These are phyloP conservation scores for Botia almorhae DNA, from an alignment of 2,797 vertebrate species.

Conservation along the genomic window DNA sequence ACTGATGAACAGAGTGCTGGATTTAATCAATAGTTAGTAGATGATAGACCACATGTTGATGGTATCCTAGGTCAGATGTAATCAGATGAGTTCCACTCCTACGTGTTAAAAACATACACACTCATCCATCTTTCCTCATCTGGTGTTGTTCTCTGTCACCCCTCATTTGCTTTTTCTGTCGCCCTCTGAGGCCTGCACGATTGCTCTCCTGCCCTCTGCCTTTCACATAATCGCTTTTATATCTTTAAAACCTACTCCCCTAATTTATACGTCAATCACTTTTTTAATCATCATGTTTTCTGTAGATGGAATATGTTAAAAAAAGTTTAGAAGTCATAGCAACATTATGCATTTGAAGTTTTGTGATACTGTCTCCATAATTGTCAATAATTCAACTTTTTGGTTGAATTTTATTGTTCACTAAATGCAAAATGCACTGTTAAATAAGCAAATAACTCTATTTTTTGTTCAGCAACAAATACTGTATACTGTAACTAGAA, in stretches of 20 bases:
- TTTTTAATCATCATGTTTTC: constrained; percentile 14
- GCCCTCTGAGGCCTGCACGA: not conserved
- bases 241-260: constrained; percentile 4
- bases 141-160: constrained; percentile 5
- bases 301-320: not conserved
- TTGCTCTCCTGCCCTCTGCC: constrained; percentile 13
- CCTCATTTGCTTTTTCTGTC: not conserved
- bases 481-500: too few relatives aligned
- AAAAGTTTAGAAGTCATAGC: not conserved
- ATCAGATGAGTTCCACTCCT: constrained; percentile 40
- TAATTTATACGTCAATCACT: not conserved
- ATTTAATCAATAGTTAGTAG: not conserved
- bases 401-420: not conserved
- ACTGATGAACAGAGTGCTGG: not conserved
- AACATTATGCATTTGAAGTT: not conserved
- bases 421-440: not conserved
- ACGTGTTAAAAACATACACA: not conserved
- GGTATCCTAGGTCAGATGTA: constrained; percentile 18
- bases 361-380: too few relatives aligned
- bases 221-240: not conserved
- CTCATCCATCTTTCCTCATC: constrained; percentile 3
- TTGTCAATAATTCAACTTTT: too few relatives aligned
- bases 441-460: too few relatives aligned
- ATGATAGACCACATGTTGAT: constrained; percentile 7
- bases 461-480: too few relatives aligned